These are phyloP conservation scores for Urophycis tenuis DNA, from an alignment of 2,797 vertebrate species.

Conservation along the genomic window DNA sequence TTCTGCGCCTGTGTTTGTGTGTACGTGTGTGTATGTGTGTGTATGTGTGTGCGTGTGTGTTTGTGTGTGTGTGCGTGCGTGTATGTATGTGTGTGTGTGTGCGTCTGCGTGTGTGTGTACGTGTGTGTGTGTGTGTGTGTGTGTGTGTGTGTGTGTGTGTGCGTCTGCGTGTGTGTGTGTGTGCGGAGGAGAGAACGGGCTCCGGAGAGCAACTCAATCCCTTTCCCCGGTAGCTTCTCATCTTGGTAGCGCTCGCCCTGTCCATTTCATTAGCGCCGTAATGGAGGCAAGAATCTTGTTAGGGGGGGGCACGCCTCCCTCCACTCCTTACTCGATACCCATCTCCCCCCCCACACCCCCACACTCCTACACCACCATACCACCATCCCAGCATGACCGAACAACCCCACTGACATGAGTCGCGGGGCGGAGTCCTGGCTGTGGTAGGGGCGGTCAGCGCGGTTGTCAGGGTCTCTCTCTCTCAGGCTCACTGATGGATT, in stretches of 20 bases:
- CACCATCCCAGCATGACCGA: background rate
- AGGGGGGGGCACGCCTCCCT: background rate
- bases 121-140: background rate
- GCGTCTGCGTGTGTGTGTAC: background rate
- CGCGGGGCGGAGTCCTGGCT: background rate
- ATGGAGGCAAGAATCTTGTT: background rate
- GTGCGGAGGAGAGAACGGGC: background rate
- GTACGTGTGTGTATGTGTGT: conserved; percentile 8
- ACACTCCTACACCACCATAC: too few relatives aligned
- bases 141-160: conserved; percentile 3
- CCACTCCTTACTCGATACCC: conserved; percentile 10
- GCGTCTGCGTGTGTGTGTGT: background rate
- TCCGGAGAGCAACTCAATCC: background rate
- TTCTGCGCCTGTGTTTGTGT: conserved; percentile 19
- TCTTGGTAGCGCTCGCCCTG: conserved; percentile 18
- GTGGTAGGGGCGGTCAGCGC: too few relatives aligned
- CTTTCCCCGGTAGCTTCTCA: conserved; percentile 13
- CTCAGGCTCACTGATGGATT: too few relatives aligned
- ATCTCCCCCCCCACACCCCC: conserved; percentile 11
- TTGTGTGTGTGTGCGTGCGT: background rate
- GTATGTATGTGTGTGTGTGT: background rate
- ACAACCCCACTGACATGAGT: background rate
- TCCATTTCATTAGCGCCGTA: background rate
- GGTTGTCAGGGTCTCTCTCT: too few relatives aligned
- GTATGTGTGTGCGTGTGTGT: background rate